A percentile compares a stretch with the other conserved stretches of the same genome.
Conservation (phyloP, 2,113 vertebrate species). For the Herpailurus yagouaroundi region DNA sequence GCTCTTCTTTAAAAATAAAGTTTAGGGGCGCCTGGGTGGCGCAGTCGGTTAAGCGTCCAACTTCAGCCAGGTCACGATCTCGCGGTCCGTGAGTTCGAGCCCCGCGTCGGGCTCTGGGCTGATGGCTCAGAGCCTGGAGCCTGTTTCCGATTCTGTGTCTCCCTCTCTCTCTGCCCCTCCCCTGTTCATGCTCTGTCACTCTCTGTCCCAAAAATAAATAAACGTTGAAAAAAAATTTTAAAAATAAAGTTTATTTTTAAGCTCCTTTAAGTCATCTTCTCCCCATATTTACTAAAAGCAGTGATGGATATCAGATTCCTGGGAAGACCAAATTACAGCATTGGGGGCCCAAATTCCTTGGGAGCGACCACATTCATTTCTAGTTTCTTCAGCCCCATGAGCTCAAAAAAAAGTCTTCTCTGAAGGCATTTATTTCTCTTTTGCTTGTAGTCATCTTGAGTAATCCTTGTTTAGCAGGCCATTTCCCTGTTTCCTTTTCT, state of each 20-base stretch:
- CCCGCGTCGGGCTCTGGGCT: too few relatives aligned
- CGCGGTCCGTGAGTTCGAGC: too few relatives aligned
- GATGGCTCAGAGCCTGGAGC: too few relatives aligned
- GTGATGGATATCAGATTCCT: conserved; percentile 34
- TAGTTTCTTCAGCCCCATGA: conserved; percentile 36
- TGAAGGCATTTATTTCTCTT: not conserved
- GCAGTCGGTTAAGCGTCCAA: too few relatives aligned
- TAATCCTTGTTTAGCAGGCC: not conserved
- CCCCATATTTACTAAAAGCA: conserved; percentile 66
- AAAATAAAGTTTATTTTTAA: conserved; percentile 5
- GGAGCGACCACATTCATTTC: not conserved
- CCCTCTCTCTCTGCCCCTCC: too few relatives aligned
- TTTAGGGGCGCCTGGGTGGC: too few relatives aligned
- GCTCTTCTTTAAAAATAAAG: not conserved
- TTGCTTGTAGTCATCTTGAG: conserved; percentile 7
- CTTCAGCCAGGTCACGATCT: too few relatives aligned
- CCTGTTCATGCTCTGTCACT: too few relatives aligned
- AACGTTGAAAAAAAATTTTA: too few relatives aligned
- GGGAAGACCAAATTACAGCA: conserved; percentile 38
- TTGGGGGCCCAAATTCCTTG: conserved; percentile 42
- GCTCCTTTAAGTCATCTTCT: conserved; percentile 45
- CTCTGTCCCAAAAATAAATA: too few relatives aligned
- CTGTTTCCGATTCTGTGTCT: too few relatives aligned
- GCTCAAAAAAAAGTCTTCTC: not conserved
- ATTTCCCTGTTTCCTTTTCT: not conserved